phyloP scores from a whole-genome alignment of 2,888 invertebrate genomes.

The Leistus spinibarbis region DNA sequence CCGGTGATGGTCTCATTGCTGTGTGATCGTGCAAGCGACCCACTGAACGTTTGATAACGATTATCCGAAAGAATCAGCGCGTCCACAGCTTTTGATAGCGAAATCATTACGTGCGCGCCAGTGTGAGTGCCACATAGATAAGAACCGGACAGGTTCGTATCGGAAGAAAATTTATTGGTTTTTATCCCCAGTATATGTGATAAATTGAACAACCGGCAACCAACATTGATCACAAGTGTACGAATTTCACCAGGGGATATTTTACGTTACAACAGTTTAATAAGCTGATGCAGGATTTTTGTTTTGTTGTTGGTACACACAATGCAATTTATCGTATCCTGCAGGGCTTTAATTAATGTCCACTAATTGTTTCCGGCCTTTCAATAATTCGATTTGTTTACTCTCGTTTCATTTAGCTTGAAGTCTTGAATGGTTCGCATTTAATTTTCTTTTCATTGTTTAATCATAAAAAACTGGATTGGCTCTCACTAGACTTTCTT shows the following conservation, averaged over 20 bases:
- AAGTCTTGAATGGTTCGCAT: too few species aligned
- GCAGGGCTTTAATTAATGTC: too few species aligned
- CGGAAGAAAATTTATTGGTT: conserved; percentile 19
- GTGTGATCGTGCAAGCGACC: neutral
- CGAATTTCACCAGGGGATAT: neutral
- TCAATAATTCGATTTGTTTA: too few species aligned
- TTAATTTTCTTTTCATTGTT: too few species aligned
- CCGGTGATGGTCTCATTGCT: neutral
- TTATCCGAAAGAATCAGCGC: conserved; percentile 28
- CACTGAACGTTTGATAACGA: conserved; percentile 16
- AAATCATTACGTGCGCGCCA: conserved; percentile 26
- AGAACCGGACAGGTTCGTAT: conserved; percentile 9
- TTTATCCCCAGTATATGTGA: conserved; percentile 11
- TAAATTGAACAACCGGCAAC: conserved; percentile 12
- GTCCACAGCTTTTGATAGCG: conserved; percentile 29
- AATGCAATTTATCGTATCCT: neutral
- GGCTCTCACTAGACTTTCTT: too few species aligned
- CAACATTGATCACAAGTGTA: conserved; percentile 16
- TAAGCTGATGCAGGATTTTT: neutral
- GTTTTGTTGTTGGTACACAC: neutral
- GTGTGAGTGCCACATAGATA: neutral
- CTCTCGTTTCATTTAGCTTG: too few species aligned
- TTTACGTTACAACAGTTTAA: neutral
- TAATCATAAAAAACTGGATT: too few species aligned
- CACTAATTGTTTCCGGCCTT: too few species aligned